These are phyloP conservation scores for Leptinotarsa rubiginosa DNA, from an alignment of 2,888 invertebrate species.

Conservation along the genomic window DNA sequence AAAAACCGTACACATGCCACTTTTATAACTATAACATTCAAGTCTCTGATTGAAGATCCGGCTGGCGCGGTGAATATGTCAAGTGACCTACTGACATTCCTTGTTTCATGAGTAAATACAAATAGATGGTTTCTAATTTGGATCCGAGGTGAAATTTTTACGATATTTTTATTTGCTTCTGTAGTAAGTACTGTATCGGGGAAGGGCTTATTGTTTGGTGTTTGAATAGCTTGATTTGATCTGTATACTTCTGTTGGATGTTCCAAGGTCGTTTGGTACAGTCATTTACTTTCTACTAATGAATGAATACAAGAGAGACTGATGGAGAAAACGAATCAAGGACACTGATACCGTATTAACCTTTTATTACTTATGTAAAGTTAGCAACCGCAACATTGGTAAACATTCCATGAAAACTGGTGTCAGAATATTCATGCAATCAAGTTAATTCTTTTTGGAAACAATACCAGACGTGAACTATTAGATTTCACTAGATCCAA, in stretches of 20 bases:
- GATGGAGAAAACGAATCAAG: too few relatives aligned
- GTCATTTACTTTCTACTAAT: background rate
- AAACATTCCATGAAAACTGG: too few relatives aligned
- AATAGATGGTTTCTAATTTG: conserved; percentile 36
- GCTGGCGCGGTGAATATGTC: conserved; percentile 45
- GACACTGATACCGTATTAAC: too few relatives aligned
- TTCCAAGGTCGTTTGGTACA: background rate
- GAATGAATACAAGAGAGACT: background rate
- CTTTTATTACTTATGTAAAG: too few relatives aligned
- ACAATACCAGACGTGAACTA: too few relatives aligned
- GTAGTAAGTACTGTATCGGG: background rate
- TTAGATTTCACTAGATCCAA: too few relatives aligned
- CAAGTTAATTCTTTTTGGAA: too few relatives aligned
- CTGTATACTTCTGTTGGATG: background rate
- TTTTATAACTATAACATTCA: background rate
- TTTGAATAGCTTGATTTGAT: background rate
- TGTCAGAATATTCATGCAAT: too few relatives aligned
- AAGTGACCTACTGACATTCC: conserved; percentile 55
- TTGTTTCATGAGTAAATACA: conserved; percentile 36
- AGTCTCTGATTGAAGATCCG: conserved; percentile 39
- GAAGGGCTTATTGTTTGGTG: too few relatives aligned
- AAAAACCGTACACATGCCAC: background rate
- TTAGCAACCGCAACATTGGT: too few relatives aligned
- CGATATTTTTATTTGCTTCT: conserved; percentile 13
- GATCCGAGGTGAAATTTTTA: conserved; percentile 35